A percentile compares a stretch with the other conserved stretches of the same genome.
Evolutionary conservation across 2,113 vertebrate genomes (phyloP).

Genomic region (Elgaria multicarinata): DNA sequence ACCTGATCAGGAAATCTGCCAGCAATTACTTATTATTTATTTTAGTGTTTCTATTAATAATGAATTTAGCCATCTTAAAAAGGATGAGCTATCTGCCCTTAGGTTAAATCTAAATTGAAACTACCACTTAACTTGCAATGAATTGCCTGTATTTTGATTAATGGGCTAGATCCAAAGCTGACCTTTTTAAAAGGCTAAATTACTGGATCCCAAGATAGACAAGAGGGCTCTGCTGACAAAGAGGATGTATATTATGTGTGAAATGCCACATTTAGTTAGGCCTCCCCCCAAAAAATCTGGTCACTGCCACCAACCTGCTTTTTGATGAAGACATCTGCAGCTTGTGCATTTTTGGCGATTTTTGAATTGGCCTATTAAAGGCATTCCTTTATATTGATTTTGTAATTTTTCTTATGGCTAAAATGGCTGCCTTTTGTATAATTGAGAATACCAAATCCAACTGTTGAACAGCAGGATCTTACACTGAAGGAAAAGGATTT

Average conservation of each 20-base stretch:
- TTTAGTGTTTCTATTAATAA: constrained; percentile 60
- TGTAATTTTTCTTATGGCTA: no score
- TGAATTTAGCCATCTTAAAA: constrained; percentile 66
- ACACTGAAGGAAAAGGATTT: no score
- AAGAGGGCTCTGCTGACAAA: constrained; percentile 52
- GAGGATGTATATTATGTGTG: constrained; percentile 43
- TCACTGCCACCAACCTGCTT: no score
- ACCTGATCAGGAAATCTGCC: constrained; percentile 38
- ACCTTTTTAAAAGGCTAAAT: constrained; percentile 67
- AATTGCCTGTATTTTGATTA: constrained; percentile 62
- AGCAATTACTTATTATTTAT: constrained; percentile 37
- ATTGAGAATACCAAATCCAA: no score
- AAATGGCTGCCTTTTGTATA: no score
- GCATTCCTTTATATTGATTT: no score
- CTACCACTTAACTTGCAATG: constrained; percentile 66
- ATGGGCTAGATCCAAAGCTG: constrained; percentile 65
- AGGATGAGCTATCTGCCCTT: constrained; percentile 65
- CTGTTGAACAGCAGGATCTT: no score
- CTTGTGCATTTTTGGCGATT: no score
- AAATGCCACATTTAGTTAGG: no score
- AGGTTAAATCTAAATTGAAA: constrained; percentile 71
- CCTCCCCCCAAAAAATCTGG: no score
- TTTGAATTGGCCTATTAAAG: no score
- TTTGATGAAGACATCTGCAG: no score
- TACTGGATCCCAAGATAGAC: constrained; percentile 58